phyloP scores from a whole-genome alignment of 2,113 vertebrate genomes.

The Gallinago media region DNA sequence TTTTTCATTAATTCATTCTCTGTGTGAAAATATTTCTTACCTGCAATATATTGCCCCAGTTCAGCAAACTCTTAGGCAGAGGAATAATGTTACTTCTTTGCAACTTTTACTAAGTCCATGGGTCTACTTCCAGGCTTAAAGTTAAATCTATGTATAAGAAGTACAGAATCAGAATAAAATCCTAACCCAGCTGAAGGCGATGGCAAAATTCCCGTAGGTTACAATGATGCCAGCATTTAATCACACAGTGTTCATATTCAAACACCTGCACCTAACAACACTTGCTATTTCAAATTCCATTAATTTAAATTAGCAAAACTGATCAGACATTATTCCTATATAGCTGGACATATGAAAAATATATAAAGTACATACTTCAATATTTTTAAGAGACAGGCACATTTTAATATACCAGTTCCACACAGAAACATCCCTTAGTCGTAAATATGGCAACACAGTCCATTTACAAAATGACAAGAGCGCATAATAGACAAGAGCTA shows the following conservation, averaged over 20 bases:
- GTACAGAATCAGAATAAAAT: background rate
- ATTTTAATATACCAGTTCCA: slow-evolving; percentile 11
- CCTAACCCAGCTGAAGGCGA: background rate
- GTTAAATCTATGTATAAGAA: background rate
- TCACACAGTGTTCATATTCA: background rate
- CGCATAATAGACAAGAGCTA: background rate
- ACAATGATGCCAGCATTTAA: background rate
- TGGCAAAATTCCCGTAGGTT: background rate
- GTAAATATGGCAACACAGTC: background rate
- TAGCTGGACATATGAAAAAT: background rate
- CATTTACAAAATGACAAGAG: slow-evolving; percentile 1
- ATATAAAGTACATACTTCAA: background rate
- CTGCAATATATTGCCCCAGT: background rate
- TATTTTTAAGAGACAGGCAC: background rate
- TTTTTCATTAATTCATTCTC: background rate
- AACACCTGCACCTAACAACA: slow-evolving; percentile 37
- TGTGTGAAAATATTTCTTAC: slow-evolving; percentile 35
- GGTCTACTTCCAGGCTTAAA: background rate
- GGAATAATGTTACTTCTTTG: background rate
- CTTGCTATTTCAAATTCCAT: background rate
- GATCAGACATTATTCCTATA: background rate
- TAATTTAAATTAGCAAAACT: slow-evolving; percentile 27
- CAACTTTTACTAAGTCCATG: background rate
- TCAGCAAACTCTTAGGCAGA: background rate
- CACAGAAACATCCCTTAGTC: slow-evolving; percentile 16